Evolutionary conservation across 2,797 vertebrate genomes (phyloP).

Genomic region (Enteromius fasciolatus): DNA sequence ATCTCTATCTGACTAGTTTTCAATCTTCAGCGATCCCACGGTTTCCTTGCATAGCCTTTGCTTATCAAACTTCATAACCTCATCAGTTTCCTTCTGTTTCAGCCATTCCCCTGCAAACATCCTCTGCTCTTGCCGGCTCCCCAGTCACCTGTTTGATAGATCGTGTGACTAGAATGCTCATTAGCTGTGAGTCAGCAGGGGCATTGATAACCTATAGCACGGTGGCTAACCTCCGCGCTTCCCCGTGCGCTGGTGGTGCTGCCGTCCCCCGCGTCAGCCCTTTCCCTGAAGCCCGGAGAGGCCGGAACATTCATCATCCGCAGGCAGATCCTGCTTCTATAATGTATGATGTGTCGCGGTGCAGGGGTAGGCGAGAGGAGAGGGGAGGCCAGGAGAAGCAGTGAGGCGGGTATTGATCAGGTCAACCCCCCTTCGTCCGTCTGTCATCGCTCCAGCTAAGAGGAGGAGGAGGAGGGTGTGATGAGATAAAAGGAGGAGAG

Average conservation of each 20-base stretch:
- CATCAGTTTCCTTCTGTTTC: conserved; percentile 26
- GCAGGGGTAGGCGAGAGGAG: conserved; percentile 35
- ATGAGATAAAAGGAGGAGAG: conserved; percentile 67
- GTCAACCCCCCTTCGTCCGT: conserved; percentile 58
- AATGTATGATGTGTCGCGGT: conserved; percentile 57
- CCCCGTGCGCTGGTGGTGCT: neutral
- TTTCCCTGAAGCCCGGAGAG: conserved; percentile 44
- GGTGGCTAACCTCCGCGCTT: conserved; percentile 37
- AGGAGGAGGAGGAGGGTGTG: conserved; percentile 47
- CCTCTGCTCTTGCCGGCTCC: conserved; percentile 13
- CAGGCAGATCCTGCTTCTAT: conserved; percentile 45
- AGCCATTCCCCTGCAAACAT: conserved; percentile 4
- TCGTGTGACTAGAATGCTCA: conserved; percentile 38
- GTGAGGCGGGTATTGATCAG: conserved; percentile 66
- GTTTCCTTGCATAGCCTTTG: conserved; percentile 25
- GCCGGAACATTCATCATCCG: conserved; percentile 54
- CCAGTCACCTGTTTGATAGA: conserved; percentile 45
- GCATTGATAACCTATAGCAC: conserved; percentile 48
- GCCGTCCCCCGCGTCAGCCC: conserved; percentile 34
- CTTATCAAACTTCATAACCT: conserved; percentile 24
- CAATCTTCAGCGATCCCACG: neutral
- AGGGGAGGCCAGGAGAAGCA: conserved; percentile 25
- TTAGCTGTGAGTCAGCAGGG: conserved; percentile 50
- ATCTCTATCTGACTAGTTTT: conserved; percentile 12
- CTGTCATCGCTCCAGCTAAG: conserved; percentile 64